Conservation (phyloP, 2,888 invertebrate genomes). For the Rhagonycha lutea region DNA sequence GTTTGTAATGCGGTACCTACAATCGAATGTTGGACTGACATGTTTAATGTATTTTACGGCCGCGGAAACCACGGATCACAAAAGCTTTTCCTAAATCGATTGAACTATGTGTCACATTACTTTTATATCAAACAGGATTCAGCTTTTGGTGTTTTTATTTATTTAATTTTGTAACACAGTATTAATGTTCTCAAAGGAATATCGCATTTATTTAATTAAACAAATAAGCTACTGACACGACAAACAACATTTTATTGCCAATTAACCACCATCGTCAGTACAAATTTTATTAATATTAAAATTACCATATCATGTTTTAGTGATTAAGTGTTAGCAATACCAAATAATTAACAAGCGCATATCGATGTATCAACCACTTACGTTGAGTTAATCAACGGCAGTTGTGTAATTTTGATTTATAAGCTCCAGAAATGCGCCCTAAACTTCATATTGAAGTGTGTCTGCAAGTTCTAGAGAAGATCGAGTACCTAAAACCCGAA, state of each 20-base stretch:
- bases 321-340: slow-evolving; percentile 49
- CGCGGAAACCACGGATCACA: slow-evolving; percentile 29
- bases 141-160: slow-evolving; percentile 6
- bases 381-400: slow-evolving; percentile 41
- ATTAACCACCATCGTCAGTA: background rate
- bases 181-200: background rate
- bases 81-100: slow-evolving; percentile 28
- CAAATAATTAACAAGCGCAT: slow-evolving; percentile 51
- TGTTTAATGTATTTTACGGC: slow-evolving; percentile 32
- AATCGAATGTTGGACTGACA: slow-evolving; percentile 29
- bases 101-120: slow-evolving; percentile 24
- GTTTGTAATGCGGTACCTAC: slow-evolving; percentile 24
- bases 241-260: background rate
- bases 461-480: slow-evolving; percentile 26
- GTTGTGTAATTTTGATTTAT: slow-evolving; percentile 39
- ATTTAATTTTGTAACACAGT: background rate
- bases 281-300: slow-evolving; percentile 26
- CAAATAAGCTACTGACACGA: background rate
- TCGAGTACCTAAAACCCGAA: slow-evolving; percentile 21
- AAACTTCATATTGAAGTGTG: slow-evolving; percentile 25
- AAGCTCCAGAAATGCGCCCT: slow-evolving; percentile 29
- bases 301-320: slow-evolving; percentile 50
- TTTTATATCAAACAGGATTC: slow-evolving; percentile 19
- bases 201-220: background rate
- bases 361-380: slow-evolving; percentile 50